Evolutionary conservation across 1,140 invertebrate genomes (phyloP).

Genomic region (Drosophila bifasciata): DNA sequence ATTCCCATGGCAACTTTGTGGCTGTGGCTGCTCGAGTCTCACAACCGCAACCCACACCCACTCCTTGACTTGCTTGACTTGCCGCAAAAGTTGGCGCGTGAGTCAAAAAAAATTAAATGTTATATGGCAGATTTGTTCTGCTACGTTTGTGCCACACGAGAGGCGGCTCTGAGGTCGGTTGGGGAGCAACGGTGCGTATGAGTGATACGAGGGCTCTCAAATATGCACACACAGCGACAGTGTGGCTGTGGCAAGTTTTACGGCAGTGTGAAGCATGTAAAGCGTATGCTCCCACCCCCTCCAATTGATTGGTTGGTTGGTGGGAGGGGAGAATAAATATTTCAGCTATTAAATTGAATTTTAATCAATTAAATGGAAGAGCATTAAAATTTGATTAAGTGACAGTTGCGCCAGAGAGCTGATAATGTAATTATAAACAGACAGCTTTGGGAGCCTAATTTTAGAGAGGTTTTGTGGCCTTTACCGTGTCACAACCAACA

Average conservation of each 20-base stretch:
- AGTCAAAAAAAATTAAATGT: conserved; percentile 74
- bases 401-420: neutral
- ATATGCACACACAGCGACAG: conserved; percentile 6
- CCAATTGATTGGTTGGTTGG: conserved; percentile 38
- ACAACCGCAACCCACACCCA: conserved; percentile 22
- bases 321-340: conserved; percentile 40
- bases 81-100: conserved; percentile 44
- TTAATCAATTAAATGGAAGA: conserved; percentile 55
- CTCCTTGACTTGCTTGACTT: conserved; percentile 3
- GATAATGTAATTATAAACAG: conserved; percentile 34
- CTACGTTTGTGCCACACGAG: conserved; percentile 31
- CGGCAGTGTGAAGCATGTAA: conserved; percentile 37
- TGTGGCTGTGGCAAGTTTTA: conserved; percentile 32
- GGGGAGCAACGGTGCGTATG: conserved; percentile 59
- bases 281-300: conserved; percentile 52
- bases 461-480: conserved; percentile 17
- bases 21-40: conserved; percentile 21
- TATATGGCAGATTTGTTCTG: conserved; percentile 65
- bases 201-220: conserved; percentile 39
- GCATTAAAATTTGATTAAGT: conserved; percentile 28
- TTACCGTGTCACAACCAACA: neutral
- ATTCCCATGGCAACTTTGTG: conserved; percentile 43
- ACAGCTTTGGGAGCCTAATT: conserved; percentile 41
- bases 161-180: conserved; percentile 15
- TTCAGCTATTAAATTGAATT: conserved; percentile 60